Evolutionary conservation across 2,113 vertebrate genomes (phyloP).

Genomic region (Clarias batrachus): DNA sequence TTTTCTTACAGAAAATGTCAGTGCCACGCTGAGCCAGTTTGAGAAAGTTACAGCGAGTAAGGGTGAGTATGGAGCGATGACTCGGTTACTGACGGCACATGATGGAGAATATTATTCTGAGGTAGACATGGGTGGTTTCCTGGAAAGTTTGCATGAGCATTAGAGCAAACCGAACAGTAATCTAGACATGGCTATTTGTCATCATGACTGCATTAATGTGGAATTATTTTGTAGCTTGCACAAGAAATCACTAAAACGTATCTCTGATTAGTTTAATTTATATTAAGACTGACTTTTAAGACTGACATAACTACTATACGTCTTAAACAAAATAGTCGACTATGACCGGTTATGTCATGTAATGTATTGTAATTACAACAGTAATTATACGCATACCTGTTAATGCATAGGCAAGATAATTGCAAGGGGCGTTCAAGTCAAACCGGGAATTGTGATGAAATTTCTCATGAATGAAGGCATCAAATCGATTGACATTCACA

Average conservation of each 20-base stretch:
- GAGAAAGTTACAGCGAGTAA: conserved; percentile 86
- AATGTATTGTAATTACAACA: not conserved
- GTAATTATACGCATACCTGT: not conserved
- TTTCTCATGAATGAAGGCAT: no score
- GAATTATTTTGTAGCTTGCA: not conserved
- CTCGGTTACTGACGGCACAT: not conserved
- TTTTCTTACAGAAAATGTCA: conserved; percentile 88
- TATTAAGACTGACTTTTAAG: not conserved
- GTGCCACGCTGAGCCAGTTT: conserved; percentile 89
- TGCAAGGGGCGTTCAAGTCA: no score
- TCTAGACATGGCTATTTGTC: not conserved
- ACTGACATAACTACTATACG: not conserved
- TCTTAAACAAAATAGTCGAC: not conserved
- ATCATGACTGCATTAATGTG: not conserved
- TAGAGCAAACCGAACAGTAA: not conserved
- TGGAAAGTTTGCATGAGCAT: not conserved
- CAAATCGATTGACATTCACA: no score
- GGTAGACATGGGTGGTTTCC: not conserved
- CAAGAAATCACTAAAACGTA: not conserved
- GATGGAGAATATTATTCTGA: not conserved
- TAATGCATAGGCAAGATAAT: not conserved
- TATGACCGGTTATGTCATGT: not conserved
- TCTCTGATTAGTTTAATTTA: not conserved
- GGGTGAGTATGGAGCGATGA: conserved; percentile 75
- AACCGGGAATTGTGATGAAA: no score